phyloP scores from a whole-genome alignment of 37 sponge, comb jelly and placozoan species.

The Amphimedon queenslandica region DNA sequence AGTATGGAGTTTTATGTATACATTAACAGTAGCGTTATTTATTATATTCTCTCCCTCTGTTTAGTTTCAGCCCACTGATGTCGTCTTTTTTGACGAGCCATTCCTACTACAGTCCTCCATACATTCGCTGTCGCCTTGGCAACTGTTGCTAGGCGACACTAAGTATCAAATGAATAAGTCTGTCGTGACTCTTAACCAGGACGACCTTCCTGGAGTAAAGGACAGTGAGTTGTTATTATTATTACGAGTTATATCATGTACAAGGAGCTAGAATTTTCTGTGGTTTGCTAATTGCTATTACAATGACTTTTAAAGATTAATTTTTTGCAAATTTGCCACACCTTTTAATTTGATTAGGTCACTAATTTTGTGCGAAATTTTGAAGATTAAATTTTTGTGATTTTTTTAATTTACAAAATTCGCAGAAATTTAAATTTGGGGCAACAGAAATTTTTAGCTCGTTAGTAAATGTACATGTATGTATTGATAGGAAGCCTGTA shows the following conservation, averaged over 20 bases:
- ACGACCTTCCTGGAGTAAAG: not conserved
- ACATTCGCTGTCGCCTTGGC: conserved; percentile 43
- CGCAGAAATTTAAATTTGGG: no score
- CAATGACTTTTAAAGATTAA: no score
- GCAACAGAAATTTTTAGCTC: no score
- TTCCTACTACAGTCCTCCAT: conserved; percentile 40
- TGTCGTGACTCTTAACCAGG: not conserved
- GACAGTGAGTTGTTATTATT: conserved; percentile 3
- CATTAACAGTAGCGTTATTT: not conserved
- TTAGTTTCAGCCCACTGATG: conserved; percentile 1
- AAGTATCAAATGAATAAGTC: conserved; percentile 4
- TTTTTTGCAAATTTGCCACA: no score
- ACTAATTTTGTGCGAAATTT: no score
- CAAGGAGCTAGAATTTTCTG: no score
- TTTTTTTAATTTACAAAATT: no score
- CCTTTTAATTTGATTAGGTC: no score
- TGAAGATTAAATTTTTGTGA: no score
- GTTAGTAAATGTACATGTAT: conserved; percentile 1
- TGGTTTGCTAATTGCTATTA: no score
- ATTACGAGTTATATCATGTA: no score
- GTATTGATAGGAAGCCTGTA: no score
- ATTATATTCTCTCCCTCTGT: not conserved
- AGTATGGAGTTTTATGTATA: not conserved
- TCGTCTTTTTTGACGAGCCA: conserved; percentile 20
- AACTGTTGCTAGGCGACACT: conserved; percentile 19